Percentiles rank a stretch among this genome's conserved stretches.
Conservation (phyloP, 2,888 invertebrate genomes). For the Melanostoma scalare region DNA sequence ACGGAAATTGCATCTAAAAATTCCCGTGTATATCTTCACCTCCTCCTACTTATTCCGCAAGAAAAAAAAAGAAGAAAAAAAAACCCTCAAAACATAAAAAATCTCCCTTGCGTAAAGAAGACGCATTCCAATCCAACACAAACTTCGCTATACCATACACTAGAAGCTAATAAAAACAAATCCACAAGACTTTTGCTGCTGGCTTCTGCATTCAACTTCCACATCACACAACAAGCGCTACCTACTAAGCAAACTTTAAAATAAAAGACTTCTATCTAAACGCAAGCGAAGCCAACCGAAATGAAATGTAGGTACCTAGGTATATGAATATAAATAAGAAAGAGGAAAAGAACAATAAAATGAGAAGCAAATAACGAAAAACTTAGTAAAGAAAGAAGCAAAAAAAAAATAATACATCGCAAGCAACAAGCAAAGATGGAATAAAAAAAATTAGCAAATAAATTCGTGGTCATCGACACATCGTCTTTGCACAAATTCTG, state of each 20-base stretch:
- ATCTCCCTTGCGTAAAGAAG: constrained; percentile 37
- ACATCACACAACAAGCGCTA: constrained; percentile 37
- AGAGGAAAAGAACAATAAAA: constrained; percentile 62
- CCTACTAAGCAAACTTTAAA: constrained; percentile 24
- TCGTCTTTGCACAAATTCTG: constrained; percentile 83
- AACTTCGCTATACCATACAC: constrained; percentile 13
- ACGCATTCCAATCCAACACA: constrained; percentile 56
- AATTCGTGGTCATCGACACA: constrained; percentile 83
- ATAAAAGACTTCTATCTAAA: constrained; percentile 43
- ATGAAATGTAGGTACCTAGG: constrained; percentile 54
- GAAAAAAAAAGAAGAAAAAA: constrained; percentile 28
- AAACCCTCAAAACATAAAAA: neutral
- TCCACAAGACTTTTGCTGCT: constrained; percentile 38
- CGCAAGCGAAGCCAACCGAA: constrained; percentile 65
- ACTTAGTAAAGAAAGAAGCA: constrained; percentile 24
- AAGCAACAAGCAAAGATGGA: constrained; percentile 53
- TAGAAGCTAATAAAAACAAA: constrained; percentile 27
- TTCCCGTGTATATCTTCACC: constrained; percentile 5
- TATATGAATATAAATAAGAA: constrained; percentile 9
- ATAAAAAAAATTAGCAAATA: constrained; percentile 74
- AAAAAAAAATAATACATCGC: constrained; percentile 41
- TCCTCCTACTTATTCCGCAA: constrained; percentile 21
- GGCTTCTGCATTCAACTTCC: constrained; percentile 42
- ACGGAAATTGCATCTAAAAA: constrained; percentile 19
- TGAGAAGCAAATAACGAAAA: constrained; percentile 44